Base-by-base conservation (phyloP, 35 echinoderm and acorn worm genomes). In the Antedon bifida region DNA sequence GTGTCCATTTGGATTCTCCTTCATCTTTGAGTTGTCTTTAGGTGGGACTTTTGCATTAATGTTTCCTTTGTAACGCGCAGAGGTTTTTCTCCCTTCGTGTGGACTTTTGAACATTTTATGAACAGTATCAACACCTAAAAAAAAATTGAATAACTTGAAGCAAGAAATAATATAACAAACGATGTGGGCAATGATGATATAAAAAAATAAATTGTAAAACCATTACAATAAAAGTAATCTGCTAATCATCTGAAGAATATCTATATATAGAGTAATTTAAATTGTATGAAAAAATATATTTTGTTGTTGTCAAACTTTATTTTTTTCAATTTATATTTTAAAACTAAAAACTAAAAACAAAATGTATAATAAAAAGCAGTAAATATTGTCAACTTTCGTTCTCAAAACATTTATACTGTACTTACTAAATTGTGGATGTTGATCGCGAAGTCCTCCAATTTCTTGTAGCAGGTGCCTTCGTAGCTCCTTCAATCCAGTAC, bases 401-500 rank as follows among this genome's bases (percentile, higher is more conserved):
- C 5, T 42, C 14, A 14, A 7, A 42, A 42, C 4, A 42, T 64
- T 64, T 12, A 21, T 64, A n/a, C n/a, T 26, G 2, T 16, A 64
- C 51, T 64, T 64, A 64, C 51, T 64, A 23, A 91, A 28, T 35
- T 87, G 76, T 36, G 89, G 89, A 79, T 83, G 14, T 33, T 84
- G 34, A 30, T 88, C 79, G 0, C n/a, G 17, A 0, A 92, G 79
- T 55, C 78, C 78, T 56, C 77, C 77, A 35, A 88, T 36, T 0
- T 33, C 75, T 33, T 81, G 7, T 5, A 85, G 29, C 13, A 92
- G 76, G 74, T 88, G 91, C 23, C 78, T 34, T 31, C 56, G 88
- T 32, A 92, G 84, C 12, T 92, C 78, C 35, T 78, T 81, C 78
- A 88, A 33, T n/a, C 77, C 82, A 13, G 83, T 79, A 0, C 91